These are phyloP conservation scores for Bos indicus DNA, from an alignment of 2,113 vertebrate genomes.

Conservation along the genomic window DNA sequence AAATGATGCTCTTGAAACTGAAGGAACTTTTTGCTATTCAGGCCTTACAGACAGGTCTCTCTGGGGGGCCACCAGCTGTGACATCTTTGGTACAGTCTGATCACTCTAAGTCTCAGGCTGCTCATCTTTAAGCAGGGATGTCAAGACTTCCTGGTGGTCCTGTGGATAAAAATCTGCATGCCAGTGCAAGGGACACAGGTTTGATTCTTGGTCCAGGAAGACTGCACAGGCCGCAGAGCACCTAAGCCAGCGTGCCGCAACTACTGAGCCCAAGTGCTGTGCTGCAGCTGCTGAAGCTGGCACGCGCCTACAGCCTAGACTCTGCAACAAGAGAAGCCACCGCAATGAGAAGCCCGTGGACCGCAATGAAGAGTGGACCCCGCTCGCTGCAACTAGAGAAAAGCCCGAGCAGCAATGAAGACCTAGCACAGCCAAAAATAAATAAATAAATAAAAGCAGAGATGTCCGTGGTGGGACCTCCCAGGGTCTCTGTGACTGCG, in stretches of 20 bases:
- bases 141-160: neutral
- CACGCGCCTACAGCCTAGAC: neutral
- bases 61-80: neutral
- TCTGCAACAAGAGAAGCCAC: neutral
- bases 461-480: neutral
- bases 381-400: neutral
- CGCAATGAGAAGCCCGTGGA: neutral
- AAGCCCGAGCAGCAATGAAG: neutral
- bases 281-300: neutral
- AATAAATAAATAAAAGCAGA: neutral
- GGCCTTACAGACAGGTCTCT: neutral
- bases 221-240: neutral
- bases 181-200: neutral
- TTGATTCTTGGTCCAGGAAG: neutral
- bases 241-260: neutral
- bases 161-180: neutral
- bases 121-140: neutral
- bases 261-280: neutral
- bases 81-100: neutral
- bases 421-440: neutral
- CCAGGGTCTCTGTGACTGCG: neutral
- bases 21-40: neutral
- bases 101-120: neutral
- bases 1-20: neutral
- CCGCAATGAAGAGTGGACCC: neutral